phyloP scores from a whole-genome alignment of 2,797 vertebrate species.

The Leptatherina wallacei region DNA sequence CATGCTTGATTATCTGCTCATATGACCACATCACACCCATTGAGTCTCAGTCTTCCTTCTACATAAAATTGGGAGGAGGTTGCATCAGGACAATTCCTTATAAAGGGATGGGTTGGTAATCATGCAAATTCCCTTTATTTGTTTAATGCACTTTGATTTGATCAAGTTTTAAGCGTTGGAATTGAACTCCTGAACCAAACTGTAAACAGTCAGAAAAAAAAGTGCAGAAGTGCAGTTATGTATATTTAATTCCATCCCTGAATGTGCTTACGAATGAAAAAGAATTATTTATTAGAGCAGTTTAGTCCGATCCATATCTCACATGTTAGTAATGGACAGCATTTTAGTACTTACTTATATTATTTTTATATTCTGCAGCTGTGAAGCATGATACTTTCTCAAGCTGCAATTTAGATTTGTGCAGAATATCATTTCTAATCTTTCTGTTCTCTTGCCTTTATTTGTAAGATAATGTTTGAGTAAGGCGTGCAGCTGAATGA shows the following conservation, averaged over 20 bases:
- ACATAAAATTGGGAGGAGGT: not conserved
- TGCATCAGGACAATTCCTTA: not conserved
- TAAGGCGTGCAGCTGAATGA: slow-evolving; percentile 71
- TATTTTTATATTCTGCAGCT: slow-evolving; percentile 49
- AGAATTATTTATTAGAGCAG: slow-evolving; percentile 70
- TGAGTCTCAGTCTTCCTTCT: not conserved
- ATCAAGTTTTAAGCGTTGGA: slow-evolving; percentile 10
- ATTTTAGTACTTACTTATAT: slow-evolving; percentile 56
- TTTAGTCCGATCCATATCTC: slow-evolving; percentile 65
- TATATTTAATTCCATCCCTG: slow-evolving; percentile 62
- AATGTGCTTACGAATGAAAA: slow-evolving; percentile 54
- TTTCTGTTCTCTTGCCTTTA: slow-evolving; percentile 62
- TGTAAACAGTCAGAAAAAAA: slow-evolving; percentile 45
- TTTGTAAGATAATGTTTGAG: slow-evolving; percentile 77
- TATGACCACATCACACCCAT: not conserved
- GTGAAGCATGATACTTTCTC: slow-evolving; percentile 49
- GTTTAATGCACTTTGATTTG: slow-evolving; percentile 5
- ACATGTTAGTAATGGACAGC: slow-evolving; percentile 54
- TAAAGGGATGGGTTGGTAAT: not conserved
- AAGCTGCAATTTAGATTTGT: slow-evolving; percentile 53
- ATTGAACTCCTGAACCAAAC: slow-evolving; percentile 42
- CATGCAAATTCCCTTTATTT: slow-evolving; percentile 6
- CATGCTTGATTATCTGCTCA: not conserved
- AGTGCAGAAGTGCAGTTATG: slow-evolving; percentile 34
- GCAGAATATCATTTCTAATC: slow-evolving; percentile 58